Evolutionary conservation across 2,113 vertebrate genomes (phyloP), one percentile per base, ranked within the genome.

Genomic region (Misgurnus anguillicaudatus): DNA sequence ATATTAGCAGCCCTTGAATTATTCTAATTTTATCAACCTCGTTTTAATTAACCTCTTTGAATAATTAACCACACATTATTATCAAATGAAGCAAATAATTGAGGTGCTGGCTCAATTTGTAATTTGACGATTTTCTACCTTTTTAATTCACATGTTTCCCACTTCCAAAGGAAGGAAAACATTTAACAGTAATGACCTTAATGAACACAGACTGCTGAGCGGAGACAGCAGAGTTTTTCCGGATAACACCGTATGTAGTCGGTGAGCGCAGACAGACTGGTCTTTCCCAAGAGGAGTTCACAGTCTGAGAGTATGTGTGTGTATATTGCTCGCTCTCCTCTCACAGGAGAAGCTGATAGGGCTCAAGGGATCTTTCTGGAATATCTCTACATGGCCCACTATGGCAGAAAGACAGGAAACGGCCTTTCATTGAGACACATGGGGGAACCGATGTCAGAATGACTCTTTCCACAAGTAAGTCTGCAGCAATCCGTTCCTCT

Each of bases 51-150:
- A 91, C 91, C 90, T 89, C 87, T 86, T 89, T 91, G 87, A 91
- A 91, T 92, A 93, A 93, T 92, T 91, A 93, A 92, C 88, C 90
- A 87, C 88, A 80, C 63, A 84, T 90, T 92, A 89, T 91, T 90
- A 92, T 91, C 89, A 92, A 91, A 92, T 88, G 88, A 89, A 89
- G 91, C 90, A 92, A 92, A 92, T 92, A 90, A 91, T 90, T 92
- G 91, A 91, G 90, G 90, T 85, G 82, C 81, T 85, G 83, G 90
- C 88, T 92, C 91, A 87, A 90, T 92, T 93, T 91, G 90, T 90
- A 89, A 91, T 91, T 91, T 90, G 89, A 86, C 88, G 87, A 89
- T 91, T 90, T 91, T 85, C 86, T 88, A 76, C 84, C 84, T 84
- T 87, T 82, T 89, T 85, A 83, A 89, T 87, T 89, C 87, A 83